A percentile compares a stretch with the other conserved stretches of the same genome.
Conservation (phyloP, 2,113 vertebrate genomes). For the Vulpes vulpes region DNA sequence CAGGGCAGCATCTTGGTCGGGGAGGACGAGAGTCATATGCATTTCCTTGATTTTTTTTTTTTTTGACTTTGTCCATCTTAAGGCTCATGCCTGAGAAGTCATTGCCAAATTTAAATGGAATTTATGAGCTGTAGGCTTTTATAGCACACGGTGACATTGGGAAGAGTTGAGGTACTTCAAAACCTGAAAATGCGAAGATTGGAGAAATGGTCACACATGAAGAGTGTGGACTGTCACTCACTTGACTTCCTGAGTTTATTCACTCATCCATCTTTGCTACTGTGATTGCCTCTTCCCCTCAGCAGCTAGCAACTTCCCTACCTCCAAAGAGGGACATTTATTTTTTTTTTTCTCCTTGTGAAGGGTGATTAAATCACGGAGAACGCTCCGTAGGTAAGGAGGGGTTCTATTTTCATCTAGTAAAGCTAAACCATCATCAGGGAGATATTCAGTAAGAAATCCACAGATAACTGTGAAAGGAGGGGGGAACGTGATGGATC, state of each 20-base stretch:
- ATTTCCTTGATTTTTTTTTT: neutral
- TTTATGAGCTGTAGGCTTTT: neutral
- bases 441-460: neutral
- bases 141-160: neutral
- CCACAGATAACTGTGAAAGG: neutral
- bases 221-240: neutral
- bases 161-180: neutral
- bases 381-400: neutral
- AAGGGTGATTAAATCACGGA: neutral
- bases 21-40: accelerated
- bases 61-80: constrained; percentile 13
- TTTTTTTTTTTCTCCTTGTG: neutral
- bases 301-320: too few relatives aligned
- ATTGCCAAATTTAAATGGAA: neutral
- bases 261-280: neutral
- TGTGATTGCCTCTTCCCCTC: neutral
- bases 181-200: neutral
- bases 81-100: neutral
- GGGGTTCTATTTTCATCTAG: neutral
- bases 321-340: neutral
- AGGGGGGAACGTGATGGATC: neutral
- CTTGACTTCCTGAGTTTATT: neutral
- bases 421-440: neutral
- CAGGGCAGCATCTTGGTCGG: neutral
- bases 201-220: neutral